A percentile compares a stretch with the other conserved stretches of the same genome.
Evolutionary conservation across 2,113 vertebrate genomes (phyloP).

Genomic region (Eleginops maclovinus): DNA sequence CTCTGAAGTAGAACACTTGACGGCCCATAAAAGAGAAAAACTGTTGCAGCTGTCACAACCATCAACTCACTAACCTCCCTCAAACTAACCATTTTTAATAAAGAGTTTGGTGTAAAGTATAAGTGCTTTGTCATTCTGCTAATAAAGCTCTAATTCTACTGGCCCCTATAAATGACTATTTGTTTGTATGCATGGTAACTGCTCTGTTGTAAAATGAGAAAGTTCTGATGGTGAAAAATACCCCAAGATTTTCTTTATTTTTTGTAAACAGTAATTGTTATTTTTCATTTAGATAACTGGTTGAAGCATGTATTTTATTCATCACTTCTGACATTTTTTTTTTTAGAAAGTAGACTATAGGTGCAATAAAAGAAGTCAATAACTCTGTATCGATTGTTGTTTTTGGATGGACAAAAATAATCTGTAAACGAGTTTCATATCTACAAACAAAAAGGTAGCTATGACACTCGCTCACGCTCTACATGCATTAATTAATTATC

Average conservation of each 20-base stretch:
- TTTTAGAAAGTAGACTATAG: no score
- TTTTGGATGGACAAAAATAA: background rate
- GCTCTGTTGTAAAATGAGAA: background rate
- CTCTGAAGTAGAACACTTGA: background rate
- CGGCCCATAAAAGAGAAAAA: slow-evolving; percentile 5
- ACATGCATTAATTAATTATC: background rate
- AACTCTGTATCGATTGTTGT: background rate
- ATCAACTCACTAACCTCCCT: background rate
- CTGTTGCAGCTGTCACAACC: slow-evolving; percentile 13
- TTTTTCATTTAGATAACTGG: background rate
- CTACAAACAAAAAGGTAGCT: background rate
- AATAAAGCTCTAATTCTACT: background rate
- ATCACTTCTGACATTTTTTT: background rate
- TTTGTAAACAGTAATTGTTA: background rate
- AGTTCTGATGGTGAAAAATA: background rate
- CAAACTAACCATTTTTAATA: background rate
- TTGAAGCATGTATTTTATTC: background rate
- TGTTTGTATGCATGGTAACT: background rate
- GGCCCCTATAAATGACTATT: background rate
- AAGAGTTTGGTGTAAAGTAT: background rate
- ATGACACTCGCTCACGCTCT: background rate
- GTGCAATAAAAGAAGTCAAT: background rate
- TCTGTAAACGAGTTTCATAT: no score
- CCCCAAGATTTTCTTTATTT: background rate
- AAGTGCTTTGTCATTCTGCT: background rate